Conservation (phyloP, 2,113 vertebrate genomes). For the Antennarius striatus region DNA sequence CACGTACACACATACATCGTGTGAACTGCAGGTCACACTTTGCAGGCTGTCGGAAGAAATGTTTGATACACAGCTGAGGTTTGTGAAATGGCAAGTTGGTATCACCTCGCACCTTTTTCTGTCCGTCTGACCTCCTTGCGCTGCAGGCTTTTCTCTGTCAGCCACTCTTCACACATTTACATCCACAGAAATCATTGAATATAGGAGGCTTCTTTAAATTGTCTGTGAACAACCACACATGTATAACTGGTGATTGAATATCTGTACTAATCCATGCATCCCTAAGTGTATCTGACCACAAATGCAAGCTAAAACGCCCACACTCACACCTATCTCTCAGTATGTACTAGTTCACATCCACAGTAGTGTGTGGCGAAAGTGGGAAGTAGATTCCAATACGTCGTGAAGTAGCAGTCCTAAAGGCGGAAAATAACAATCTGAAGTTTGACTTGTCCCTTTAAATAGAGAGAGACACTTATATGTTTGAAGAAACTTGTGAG, state of each 20-base stretch:
- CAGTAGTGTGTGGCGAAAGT: background rate
- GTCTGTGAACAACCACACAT: too few species aligned
- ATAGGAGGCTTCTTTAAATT: too few species aligned
- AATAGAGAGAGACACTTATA: too few species aligned
- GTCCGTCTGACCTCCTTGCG: background rate
- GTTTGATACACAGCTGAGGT: conserved; percentile 21
- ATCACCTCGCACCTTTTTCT: conserved; percentile 21
- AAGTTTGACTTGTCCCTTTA: background rate
- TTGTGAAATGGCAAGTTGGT: background rate
- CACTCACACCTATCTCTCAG: background rate
- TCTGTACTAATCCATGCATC: background rate
- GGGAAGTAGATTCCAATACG: background rate
- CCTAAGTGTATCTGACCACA: background rate
- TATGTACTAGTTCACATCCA: background rate
- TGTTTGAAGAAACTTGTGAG: too few species aligned
- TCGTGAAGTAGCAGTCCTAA: background rate
- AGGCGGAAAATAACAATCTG: conserved; percentile 6
- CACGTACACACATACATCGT: too few species aligned
- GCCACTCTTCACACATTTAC: conserved; percentile 5
- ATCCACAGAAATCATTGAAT: background rate
- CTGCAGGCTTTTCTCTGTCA: conserved; percentile 1
- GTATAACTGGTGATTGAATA: too few species aligned
- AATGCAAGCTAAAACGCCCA: background rate
- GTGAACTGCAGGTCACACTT: conserved; percentile 11
- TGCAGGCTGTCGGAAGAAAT: conserved; percentile 16